A percentile compares a stretch with the other conserved stretches of the same genome.
phyloP scores from a whole-genome alignment of 2,113 vertebrate species.

The Microcebus tavaratra region DNA sequence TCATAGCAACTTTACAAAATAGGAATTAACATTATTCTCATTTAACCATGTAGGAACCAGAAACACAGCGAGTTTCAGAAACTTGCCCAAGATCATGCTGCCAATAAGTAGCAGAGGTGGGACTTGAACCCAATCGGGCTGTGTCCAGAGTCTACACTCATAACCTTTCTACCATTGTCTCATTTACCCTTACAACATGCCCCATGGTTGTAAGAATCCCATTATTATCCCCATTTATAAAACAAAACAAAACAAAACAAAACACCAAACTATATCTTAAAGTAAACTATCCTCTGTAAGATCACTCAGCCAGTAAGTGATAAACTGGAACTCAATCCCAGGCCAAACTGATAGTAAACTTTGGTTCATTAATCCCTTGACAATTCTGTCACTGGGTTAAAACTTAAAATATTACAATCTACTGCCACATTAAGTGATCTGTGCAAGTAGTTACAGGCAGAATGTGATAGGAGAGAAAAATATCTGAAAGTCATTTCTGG shows the following conservation, averaged over 20 bases:
- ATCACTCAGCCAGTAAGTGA: not conserved
- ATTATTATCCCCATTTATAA: not conserved
- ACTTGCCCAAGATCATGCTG: not conserved
- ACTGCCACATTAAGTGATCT: not conserved
- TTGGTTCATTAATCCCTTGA: not conserved
- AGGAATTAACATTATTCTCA: not conserved
- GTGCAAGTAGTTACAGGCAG: not conserved
- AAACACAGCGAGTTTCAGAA: not conserved
- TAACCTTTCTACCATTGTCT: not conserved
- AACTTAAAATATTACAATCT: not conserved
- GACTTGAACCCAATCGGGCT: not conserved
- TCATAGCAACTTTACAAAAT: not conserved
- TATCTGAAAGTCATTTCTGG: not conserved
- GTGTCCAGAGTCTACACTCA: not conserved
- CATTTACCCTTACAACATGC: not conserved
- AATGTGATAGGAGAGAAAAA: not conserved
- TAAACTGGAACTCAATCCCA: not conserved
- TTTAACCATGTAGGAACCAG: not conserved
- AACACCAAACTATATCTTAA: not conserved
- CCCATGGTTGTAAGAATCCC: not conserved
- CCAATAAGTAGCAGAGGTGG: not conserved
- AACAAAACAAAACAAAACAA: too few relatives aligned
- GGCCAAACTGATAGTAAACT: not conserved
- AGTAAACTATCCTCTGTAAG: not conserved
- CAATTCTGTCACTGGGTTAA: not conserved